phyloP scores from a whole-genome alignment of 2,113 vertebrate genomes.

The Pseudorasbora parva region DNA sequence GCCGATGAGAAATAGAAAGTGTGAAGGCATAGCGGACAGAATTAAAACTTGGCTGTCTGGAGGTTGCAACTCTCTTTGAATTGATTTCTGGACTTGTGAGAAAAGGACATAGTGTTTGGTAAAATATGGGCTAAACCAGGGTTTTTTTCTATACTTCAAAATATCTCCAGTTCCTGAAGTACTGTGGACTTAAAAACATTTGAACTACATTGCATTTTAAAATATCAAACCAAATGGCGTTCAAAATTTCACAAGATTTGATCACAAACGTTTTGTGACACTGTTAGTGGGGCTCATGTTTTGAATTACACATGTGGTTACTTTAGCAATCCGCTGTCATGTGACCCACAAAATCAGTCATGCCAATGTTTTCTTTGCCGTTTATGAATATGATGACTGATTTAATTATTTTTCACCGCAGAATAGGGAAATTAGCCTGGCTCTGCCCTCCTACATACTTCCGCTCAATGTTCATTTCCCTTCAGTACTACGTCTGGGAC shows the following conservation, averaged over 20 bases:
- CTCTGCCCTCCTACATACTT: too few species aligned
- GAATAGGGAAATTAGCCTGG: too few species aligned
- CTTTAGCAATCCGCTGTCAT: neutral
- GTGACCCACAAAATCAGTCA: neutral
- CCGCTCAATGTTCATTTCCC: too few species aligned
- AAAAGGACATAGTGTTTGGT: conserved; percentile 32
- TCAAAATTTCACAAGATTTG: neutral
- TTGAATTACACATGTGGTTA: conserved; percentile 4
- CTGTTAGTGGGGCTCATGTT: neutral
- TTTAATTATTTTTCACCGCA: too few species aligned
- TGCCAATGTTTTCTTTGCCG: neutral
- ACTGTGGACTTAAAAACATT: neutral
- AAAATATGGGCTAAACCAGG: conserved; percentile 15
- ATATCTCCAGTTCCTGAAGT: neutral
- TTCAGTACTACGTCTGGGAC: too few species aligned
- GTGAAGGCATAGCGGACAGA: conserved; percentile 47
- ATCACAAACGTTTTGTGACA: neutral
- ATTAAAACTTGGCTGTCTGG: conserved; percentile 47
- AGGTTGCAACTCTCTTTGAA: conserved; percentile 51
- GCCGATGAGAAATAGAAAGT: conserved; percentile 2
- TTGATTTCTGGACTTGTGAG: conserved; percentile 49
- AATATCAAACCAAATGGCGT: neutral
- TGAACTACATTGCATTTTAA: neutral
- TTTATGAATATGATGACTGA: neutral
- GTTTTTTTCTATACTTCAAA: neutral